phyloP scores from a whole-genome alignment of 2,113 vertebrate genomes.

The Paraplagusia blochii region DNA sequence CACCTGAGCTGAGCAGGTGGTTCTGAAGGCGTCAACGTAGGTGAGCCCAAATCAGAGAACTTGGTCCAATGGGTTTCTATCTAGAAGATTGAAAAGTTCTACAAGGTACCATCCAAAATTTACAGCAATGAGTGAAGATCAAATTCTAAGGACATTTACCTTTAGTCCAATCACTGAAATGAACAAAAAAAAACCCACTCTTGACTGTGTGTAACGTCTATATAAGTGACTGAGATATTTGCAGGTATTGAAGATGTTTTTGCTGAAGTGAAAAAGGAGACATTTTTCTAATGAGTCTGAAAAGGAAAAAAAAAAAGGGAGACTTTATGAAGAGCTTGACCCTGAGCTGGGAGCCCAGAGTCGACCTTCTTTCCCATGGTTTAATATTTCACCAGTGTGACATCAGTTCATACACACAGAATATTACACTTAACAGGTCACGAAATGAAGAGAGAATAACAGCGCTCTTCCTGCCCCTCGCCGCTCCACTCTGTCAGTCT shows the following conservation, averaged over 20 bases:
- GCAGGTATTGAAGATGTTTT: constrained; percentile 36
- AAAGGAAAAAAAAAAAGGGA: constrained; percentile 15
- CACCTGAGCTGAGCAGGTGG: too few relatives aligned
- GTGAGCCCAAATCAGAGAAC: too few relatives aligned
- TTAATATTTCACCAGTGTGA: constrained; percentile 67
- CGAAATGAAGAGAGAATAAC: constrained; percentile 41
- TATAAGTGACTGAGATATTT: too few relatives aligned
- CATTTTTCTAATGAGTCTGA: constrained; percentile 29
- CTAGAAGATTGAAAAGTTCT: too few relatives aligned
- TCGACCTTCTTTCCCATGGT: constrained; percentile 63
- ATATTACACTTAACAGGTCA: constrained; percentile 49
- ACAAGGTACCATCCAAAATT: too few relatives aligned
- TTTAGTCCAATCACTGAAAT: too few relatives aligned
- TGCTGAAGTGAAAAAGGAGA: constrained; percentile 11
- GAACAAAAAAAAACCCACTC: too few relatives aligned
- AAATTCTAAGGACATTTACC: too few relatives aligned
- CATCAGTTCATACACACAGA: constrained; percentile 43
- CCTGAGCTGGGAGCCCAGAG: constrained; percentile 40
- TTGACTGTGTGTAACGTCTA: too few relatives aligned
- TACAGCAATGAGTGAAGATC: too few relatives aligned
- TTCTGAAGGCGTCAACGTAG: too few relatives aligned
- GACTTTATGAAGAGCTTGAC: constrained; percentile 64
- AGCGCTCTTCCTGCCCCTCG: constrained; percentile 6
- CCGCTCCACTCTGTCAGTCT: constrained; percentile 4
- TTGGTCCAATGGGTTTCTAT: too few relatives aligned